These are phyloP conservation scores for Psettodes erumei DNA, from an alignment of 2,113 vertebrate genomes.

Conservation along the genomic window DNA sequence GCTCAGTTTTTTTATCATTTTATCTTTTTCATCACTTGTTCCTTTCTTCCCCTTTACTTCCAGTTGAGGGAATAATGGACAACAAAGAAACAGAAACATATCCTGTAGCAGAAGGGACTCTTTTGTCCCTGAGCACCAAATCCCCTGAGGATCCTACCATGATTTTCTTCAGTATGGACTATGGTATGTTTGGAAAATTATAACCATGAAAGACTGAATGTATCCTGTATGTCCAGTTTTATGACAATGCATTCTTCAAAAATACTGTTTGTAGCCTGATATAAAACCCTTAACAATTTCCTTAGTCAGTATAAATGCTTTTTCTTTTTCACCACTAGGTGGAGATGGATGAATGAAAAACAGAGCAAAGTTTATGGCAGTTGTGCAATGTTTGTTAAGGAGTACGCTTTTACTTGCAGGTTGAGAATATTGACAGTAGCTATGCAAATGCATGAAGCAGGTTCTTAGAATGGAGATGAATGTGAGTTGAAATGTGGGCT, in stretches of 20 bases:
- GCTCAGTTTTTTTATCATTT: not conserved
- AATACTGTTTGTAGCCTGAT: not conserved
- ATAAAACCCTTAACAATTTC: not conserved
- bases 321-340: constrained; percentile 64
- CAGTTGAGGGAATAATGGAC: constrained; percentile 38
- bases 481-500: not conserved
- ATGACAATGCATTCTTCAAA: not conserved
- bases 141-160: constrained; percentile 61
- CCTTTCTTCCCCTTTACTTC: not conserved
- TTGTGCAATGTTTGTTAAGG: constrained; percentile 9
- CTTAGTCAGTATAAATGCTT: not conserved
- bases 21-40: not conserved
- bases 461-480: not conserved
- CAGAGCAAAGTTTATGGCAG: not conserved
- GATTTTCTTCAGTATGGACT: constrained; percentile 75
- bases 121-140: constrained; percentile 39
- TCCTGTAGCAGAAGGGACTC: constrained; percentile 11
- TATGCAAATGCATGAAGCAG: not conserved
- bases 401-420: constrained; percentile 11
- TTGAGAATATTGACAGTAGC: not conserved
- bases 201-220: not conserved
- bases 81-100: constrained; percentile 31
- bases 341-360: constrained; percentile 45
- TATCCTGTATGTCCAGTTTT: not conserved
- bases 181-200: constrained; percentile 69